Base-by-base conservation (phyloP, 2,113 vertebrate species). In the Sprattus sprattus region DNA sequence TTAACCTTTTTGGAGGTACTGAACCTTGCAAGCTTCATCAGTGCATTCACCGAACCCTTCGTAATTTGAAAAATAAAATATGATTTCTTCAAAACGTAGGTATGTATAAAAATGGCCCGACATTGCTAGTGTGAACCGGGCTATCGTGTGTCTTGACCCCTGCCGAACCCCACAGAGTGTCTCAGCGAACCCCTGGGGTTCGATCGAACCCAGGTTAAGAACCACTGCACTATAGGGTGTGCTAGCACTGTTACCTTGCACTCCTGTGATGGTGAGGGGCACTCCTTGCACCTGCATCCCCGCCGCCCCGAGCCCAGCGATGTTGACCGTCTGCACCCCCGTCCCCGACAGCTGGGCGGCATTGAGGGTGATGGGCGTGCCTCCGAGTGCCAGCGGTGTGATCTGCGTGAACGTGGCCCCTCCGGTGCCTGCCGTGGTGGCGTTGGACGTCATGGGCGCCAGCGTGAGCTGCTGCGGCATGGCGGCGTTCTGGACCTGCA, bases 231-330 rank as follows among this genome's bases (percentile, higher is more conserved):
- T 46, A 25, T 8, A 13, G 64, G 6, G 64, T 32, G n/a, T 71
- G 64, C 25, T 25, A 71, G 50, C 6, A 11, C 25, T 39, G 96
- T 96, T 95, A 99, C 98, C 97, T 86, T 98, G 97, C 91, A 99
- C 95, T 86, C 97, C 97, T 67, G 98, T 97, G 90, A 99, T 99
- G 89, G 98, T 98, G 93, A 99, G 96, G 46, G 98, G 98, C 87
- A 99, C 95, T 84, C 98, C 98, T 94, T 99, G 98, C 88, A 99
- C 95, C 93, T 99, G 98, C 87, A 99, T 96, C 81, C 98, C 98
- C 50, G 97, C 96, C 84, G 97, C 94, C 89, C 98, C 95, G 89
- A 99, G 93, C 86, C 97, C 97, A 84, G 97, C 97, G 86, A 99
- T 97, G 92, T 97, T 99, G 93, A 99, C 96, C 57, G 98, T 99